Evolutionary conservation across 2,797 vertebrate genomes (phyloP).

Genomic region (Sardinella longiceps): DNA sequence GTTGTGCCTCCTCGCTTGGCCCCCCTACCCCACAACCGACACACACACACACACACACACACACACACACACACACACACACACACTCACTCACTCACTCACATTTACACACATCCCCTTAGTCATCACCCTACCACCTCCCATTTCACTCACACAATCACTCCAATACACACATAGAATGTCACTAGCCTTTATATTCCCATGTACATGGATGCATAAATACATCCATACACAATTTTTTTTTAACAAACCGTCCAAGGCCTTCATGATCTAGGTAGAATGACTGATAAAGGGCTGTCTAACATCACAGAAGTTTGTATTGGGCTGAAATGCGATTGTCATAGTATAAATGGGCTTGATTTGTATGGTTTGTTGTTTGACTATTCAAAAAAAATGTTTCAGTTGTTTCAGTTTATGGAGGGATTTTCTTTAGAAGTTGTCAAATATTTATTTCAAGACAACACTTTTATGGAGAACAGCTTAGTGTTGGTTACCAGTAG

Average conservation of each 20-base stretch:
- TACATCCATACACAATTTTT: no score
- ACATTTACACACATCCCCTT: not conserved
- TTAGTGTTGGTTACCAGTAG: not conserved
- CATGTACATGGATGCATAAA: not conserved
- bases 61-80: conserved; percentile 1
- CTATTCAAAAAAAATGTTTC: no score
- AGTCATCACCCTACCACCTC: not conserved
- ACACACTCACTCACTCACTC: no score
- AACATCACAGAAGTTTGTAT: not conserved
- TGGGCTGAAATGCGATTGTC: no score
- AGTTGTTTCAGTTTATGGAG: no score
- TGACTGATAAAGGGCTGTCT: not conserved
- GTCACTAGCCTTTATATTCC: not conserved
- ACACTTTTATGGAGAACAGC: not conserved
- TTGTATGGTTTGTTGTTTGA: no score
- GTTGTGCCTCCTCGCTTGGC: conserved; percentile 25
- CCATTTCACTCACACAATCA: not conserved
- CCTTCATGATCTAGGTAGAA: not conserved
- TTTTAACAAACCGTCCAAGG: not conserved
- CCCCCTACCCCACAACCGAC: conserved; percentile 25
- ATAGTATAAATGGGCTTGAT: not conserved
- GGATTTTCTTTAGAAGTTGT: not conserved
- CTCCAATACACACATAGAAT: no score
- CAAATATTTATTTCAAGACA: not conserved
- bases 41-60: not conserved